Evolutionary conservation across 2,797 vertebrate species (phyloP).

Genomic region (Gymnothorax reevesii): DNA sequence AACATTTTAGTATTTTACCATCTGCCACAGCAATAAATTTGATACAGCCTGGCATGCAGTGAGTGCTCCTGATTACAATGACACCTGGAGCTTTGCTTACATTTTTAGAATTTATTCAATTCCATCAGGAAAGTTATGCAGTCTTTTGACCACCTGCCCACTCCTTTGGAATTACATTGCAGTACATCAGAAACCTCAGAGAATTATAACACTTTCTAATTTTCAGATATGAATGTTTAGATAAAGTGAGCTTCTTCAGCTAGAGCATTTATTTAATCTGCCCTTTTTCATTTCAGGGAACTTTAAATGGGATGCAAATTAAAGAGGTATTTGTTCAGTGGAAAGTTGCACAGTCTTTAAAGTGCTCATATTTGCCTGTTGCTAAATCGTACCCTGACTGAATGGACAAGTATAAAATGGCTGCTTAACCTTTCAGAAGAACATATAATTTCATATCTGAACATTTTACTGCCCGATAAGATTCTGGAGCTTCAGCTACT

Average conservation of each 20-base stretch:
- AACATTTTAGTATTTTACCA: background rate
- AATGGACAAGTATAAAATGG: background rate
- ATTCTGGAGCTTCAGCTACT: background rate
- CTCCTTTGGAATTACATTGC: background rate
- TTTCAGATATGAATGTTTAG: background rate
- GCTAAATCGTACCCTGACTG: background rate
- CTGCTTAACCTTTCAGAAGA: background rate
- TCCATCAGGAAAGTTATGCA: background rate
- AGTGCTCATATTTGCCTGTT: background rate
- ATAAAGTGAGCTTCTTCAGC: background rate
- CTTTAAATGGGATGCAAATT: background rate
- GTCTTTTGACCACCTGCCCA: background rate
- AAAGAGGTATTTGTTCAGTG: background rate
- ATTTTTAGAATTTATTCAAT: background rate
- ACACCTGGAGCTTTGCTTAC: background rate
- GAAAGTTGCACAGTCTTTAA: background rate
- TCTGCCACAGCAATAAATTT: background rate
- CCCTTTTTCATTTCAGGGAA: background rate
- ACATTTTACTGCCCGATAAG: background rate
- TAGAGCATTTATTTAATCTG: constrained; percentile 1
- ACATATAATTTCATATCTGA: background rate
- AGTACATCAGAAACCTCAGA: background rate
- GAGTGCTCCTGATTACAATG: background rate
- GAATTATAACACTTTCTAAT: background rate
- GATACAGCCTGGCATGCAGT: background rate